Conservation (phyloP, 2,888 invertebrate genomes). For the Fragum fragum region DNA sequence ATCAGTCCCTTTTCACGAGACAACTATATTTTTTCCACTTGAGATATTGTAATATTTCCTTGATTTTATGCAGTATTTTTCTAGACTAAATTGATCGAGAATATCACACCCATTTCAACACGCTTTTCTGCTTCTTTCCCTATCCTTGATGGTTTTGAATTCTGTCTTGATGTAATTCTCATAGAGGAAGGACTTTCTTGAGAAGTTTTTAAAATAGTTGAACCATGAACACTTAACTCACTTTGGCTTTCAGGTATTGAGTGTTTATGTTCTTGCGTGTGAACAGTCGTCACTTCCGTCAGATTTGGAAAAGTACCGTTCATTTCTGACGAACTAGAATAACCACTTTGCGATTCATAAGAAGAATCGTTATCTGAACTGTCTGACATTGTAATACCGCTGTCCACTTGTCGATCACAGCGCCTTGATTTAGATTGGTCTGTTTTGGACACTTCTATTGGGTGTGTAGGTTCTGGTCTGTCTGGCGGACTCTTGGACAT, state of each 20-base stretch:
- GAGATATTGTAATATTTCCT: too few relatives aligned
- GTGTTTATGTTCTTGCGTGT: not conserved
- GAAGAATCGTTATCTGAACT: constrained; percentile 41
- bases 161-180: not conserved
- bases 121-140: constrained; percentile 2
- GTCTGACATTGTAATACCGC: constrained; percentile 31
- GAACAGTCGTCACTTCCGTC: constrained; percentile 1
- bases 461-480: constrained; percentile 11
- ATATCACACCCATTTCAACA: constrained; percentile 47
- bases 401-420: constrained; percentile 26
- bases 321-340: constrained; percentile 16
- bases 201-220: too few relatives aligned
- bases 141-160: not conserved
- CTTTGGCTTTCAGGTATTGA: too few relatives aligned
- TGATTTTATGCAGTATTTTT: too few relatives aligned
- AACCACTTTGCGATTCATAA: constrained; percentile 36
- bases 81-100: constrained; percentile 29
- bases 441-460: not conserved
- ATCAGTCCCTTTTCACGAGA: too few relatives aligned
- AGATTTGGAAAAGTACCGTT: not conserved
- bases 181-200: not conserved
- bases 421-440: not conserved
- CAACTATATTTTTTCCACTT: too few relatives aligned
- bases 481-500: constrained; percentile 10
- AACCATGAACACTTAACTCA: too few relatives aligned